Percentiles rank a stretch among this genome's conserved stretches.
phyloP scores from a whole-genome alignment of 2,888 invertebrate species.

The Caenorhabditis drosophilae region DNA sequence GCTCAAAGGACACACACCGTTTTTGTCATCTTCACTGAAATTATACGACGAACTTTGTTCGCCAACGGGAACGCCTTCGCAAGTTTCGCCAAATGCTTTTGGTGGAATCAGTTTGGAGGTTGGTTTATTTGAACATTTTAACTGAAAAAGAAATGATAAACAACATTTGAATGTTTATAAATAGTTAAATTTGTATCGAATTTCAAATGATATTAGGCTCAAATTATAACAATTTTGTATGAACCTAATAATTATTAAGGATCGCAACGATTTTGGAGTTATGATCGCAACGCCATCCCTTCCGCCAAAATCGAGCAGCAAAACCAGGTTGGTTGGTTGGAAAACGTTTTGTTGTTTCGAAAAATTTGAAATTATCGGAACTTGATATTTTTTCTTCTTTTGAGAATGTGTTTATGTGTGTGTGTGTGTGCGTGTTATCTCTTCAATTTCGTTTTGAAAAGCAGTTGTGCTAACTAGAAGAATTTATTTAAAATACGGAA shows the following conservation, averaged over 20 bases:
- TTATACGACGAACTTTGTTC: conserved; percentile 55
- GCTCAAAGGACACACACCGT: conserved; percentile 56
- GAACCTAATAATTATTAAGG: conserved; percentile 14
- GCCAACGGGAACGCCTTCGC: conserved; percentile 36
- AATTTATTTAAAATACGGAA: too few species aligned
- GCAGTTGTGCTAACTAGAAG: too few species aligned
- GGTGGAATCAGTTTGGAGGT: conserved; percentile 43
- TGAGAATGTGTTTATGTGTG: neutral
- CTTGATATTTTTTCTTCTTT: too few species aligned
- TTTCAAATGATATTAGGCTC: neutral
- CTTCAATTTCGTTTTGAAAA: too few species aligned
- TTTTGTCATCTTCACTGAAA: conserved; percentile 46
- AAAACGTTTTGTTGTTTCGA: neutral
- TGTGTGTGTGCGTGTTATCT: neutral
- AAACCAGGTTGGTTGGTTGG: neutral
- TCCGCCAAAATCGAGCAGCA: conserved; percentile 22
- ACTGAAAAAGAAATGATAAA: neutral
- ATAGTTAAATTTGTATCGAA: neutral
- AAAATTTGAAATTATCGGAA: neutral
- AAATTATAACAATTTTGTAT: neutral
- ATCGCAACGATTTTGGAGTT: conserved; percentile 45
- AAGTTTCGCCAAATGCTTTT: conserved; percentile 30
- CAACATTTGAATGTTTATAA: neutral
- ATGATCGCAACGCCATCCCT: conserved; percentile 31
- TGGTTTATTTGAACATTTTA: conserved; percentile 11